Evolutionary conservation across 2,888 invertebrate genomes (phyloP), one percentile per base, ranked within the genome.

Genomic region (Tanytarsus gracilentus): DNA sequence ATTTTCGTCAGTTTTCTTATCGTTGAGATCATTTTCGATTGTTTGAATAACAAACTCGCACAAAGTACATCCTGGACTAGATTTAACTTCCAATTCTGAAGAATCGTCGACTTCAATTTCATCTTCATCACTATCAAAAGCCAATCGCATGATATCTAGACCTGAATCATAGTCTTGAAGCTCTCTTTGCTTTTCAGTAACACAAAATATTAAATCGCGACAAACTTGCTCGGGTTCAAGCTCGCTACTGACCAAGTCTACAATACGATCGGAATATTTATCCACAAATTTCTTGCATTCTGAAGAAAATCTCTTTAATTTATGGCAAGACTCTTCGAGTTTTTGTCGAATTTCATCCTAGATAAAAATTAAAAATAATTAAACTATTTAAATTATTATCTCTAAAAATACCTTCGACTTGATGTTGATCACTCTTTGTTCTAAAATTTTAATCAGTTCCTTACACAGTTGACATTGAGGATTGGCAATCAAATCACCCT

Each of bases 31-130:
- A 59, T 81, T 76, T 67, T 88, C 87, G 62, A 93, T 69, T 69
- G 87, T 81, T 52, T 82, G 77, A 77, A 93, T 82, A 2, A 86
- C 76, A 68, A 86, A 87, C 75, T 92, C 86, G 71, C 94, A 95
- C 16, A 92, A 68, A 4, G 84, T 78, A 70, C 94, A 92, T 26
- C 77, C 71, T n/a, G 74, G 70, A 18, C 65, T 61, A 1, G 64
- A 63, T 1, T 56, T 53, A 0, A 64, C 39, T 49, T 56, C 53
- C 1, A 8, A n/a, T 39, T 50, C 29, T 6, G 63, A 18, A 27
- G 65, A 56, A 2, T 64, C 62, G 2, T 52, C 53, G 0, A 64
- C 33, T 11, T 63, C 62, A 16, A 11, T n/a, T 11, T 27, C 40
- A 4, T 18, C 4, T 9, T 23, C 18, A 23, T 23, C 23, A 23